A percentile compares a stretch with the other conserved stretches of the same genome.
Conservation (phyloP, 2,888 invertebrate species). For the Ennomos fuscantarius region DNA sequence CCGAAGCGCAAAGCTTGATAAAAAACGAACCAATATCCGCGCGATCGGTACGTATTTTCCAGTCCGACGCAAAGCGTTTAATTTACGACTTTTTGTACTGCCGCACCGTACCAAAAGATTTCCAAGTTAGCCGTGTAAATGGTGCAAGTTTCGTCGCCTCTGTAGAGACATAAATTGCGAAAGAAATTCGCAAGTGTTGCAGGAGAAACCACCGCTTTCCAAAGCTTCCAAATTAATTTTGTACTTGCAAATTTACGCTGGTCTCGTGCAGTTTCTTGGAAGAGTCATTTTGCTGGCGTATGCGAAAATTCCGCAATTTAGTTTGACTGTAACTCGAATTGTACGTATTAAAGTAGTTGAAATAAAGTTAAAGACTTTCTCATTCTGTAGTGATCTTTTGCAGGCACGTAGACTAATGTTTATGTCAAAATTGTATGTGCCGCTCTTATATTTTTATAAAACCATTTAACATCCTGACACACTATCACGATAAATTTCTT, state of each 20-base stretch:
- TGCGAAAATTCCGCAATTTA: slow-evolving; percentile 51
- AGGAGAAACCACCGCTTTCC: slow-evolving; percentile 50
- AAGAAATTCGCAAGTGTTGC: slow-evolving; percentile 61
- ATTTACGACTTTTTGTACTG: slow-evolving; percentile 37
- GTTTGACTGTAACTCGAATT: slow-evolving; percentile 33
- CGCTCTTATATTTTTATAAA: too few relatives aligned
- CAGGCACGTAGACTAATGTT: too few relatives aligned
- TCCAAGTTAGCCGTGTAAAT: slow-evolving; percentile 46
- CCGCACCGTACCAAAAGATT: slow-evolving; percentile 40
- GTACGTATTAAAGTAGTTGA: slow-evolving; percentile 20
- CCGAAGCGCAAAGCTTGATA: slow-evolving; percentile 16
- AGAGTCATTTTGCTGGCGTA: slow-evolving; percentile 52
- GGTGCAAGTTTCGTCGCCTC: slow-evolving; percentile 51
- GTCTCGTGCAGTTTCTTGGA: slow-evolving; percentile 38
- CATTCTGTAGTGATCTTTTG: not conserved
- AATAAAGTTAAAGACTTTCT: slow-evolving; percentile 1
- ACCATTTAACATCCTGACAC: too few relatives aligned
- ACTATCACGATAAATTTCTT: too few relatives aligned
- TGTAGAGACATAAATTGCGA: slow-evolving; percentile 55
- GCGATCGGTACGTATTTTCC: slow-evolving; percentile 31
- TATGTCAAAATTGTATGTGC: too few relatives aligned
- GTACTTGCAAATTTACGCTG: slow-evolving; percentile 69
- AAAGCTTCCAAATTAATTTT: slow-evolving; percentile 72
- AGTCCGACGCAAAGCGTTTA: slow-evolving; percentile 27
- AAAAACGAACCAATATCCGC: slow-evolving; percentile 34